A percentile compares a stretch with the other conserved stretches of the same genome.
These are phyloP conservation scores for Rhombomys opimus DNA, from an alignment of 2,113 vertebrate genomes.

Conservation along the genomic window DNA sequence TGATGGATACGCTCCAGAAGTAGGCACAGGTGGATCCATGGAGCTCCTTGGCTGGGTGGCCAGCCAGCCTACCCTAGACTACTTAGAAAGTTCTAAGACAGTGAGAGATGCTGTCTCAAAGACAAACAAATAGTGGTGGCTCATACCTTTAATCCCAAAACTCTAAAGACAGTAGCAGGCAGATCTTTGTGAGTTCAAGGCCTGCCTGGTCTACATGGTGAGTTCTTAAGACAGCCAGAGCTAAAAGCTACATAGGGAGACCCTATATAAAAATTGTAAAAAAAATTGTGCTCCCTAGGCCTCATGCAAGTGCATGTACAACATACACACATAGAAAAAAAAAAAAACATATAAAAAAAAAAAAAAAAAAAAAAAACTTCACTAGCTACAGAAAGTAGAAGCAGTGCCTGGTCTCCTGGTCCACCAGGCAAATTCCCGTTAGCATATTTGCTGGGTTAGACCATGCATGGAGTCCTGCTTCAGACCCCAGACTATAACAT, in stretches of 20 bases:
- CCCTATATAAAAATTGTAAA: neutral
- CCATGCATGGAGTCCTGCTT: neutral
- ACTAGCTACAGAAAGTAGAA: neutral
- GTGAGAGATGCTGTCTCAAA: neutral
- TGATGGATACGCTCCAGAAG: neutral
- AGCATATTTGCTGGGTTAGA: neutral
- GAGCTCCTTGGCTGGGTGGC: no score
- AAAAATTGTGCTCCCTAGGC: neutral
- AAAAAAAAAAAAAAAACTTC: neutral
- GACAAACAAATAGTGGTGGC: neutral
- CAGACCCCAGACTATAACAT: neutral
- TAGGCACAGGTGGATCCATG: neutral
- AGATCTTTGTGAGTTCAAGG: neutral
- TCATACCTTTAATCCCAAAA: neutral
- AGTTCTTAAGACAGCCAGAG: neutral
- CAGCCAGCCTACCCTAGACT: neutral
- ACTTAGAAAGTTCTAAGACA: neutral
- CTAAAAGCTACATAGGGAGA: neutral
- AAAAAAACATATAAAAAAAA: slow-evolving; percentile 31
- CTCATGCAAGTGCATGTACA: neutral
- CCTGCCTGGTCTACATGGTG: neutral
- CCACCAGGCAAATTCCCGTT: neutral
- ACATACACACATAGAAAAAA: neutral
- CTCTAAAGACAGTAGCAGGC: neutral
- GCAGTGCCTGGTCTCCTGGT: slow-evolving; percentile 22